These are phyloP conservation scores for Agonopterix arenella DNA, from an alignment of 2,888 invertebrate genomes.

Conservation along the genomic window DNA sequence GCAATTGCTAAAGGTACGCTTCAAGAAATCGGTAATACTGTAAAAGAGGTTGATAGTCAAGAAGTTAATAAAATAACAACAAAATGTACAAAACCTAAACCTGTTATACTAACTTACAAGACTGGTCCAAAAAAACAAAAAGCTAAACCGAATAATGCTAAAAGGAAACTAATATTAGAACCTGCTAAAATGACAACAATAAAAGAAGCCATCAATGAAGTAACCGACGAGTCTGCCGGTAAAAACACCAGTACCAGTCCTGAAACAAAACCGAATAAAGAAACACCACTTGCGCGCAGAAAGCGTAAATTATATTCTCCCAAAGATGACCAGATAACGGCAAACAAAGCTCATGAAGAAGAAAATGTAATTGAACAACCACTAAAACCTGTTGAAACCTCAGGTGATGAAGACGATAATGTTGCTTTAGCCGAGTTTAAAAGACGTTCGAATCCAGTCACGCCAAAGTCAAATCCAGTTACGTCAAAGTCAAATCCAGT, in stretches of 20 bases:
- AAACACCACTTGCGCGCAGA: slow-evolving; percentile 22
- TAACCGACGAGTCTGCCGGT: slow-evolving; percentile 13
- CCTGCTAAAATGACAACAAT: slow-evolving; percentile 33
- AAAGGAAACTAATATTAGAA: slow-evolving; percentile 20
- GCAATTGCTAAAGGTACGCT: neutral
- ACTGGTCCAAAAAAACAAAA: slow-evolving; percentile 16
- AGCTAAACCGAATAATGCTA: slow-evolving; percentile 12
- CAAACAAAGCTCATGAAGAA: neutral
- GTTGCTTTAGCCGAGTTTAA: slow-evolving; percentile 19
- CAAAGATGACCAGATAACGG: slow-evolving; percentile 32
- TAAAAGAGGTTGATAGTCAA: neutral
- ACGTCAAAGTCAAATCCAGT: slow-evolving; percentile 23
- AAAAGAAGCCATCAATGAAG: slow-evolving; percentile 23
- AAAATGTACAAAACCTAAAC: slow-evolving; percentile 6
- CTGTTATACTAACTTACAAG: slow-evolving; percentile 27
- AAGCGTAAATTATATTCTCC: slow-evolving; percentile 62
- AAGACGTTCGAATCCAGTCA: slow-evolving; percentile 9
- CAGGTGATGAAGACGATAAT: slow-evolving; percentile 16
- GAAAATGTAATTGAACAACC: neutral
- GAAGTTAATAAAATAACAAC: slow-evolving; percentile 11
- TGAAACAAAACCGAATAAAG: slow-evolving; percentile 6
- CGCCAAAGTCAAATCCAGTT: slow-evolving; percentile 22
- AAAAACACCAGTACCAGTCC: slow-evolving; percentile 11
- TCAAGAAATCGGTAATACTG: neutral
- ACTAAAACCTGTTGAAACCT: neutral